A percentile compares a stretch with the other conserved stretches of the same genome.
phyloP scores from a whole-genome alignment of 2,113 vertebrate species.

The Dendrocopos noguchii region DNA sequence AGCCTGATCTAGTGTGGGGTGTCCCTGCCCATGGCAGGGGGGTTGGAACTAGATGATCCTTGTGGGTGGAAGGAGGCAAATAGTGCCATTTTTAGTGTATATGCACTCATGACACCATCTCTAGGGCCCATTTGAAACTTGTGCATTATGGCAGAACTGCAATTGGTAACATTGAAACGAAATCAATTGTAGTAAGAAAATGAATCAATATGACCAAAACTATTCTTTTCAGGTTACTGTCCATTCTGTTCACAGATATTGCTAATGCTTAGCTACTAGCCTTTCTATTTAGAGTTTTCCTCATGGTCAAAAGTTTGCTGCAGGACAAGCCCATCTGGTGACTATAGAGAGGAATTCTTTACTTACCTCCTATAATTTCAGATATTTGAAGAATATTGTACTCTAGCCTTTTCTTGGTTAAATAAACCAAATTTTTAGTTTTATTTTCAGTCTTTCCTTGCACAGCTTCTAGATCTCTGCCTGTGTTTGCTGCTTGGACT shows the following conservation, averaged over 20 bases:
- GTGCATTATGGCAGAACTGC: not conserved
- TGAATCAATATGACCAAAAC: not conserved
- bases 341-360: not conserved
- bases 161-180: not conserved
- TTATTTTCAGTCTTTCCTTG: not conserved
- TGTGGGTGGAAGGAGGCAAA: not conserved
- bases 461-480: not conserved
- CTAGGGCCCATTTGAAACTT: not conserved
- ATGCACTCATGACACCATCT: not conserved
- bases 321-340: not conserved
- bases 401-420: not conserved
- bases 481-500: not conserved
- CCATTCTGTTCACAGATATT: not conserved
- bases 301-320: not conserved
- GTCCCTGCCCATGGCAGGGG: no score
- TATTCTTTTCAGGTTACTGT: not conserved
- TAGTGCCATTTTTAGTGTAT: not conserved
- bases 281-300: not conserved
- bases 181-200: not conserved
- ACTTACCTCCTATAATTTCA: not conserved
- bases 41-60: no score
- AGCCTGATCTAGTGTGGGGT: no score
- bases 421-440: fast-evolving
- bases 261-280: not conserved
- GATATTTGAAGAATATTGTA: not conserved